phyloP scores from a whole-genome alignment of 2,888 invertebrate genomes.

The Trissolcus brochymenae region DNA sequence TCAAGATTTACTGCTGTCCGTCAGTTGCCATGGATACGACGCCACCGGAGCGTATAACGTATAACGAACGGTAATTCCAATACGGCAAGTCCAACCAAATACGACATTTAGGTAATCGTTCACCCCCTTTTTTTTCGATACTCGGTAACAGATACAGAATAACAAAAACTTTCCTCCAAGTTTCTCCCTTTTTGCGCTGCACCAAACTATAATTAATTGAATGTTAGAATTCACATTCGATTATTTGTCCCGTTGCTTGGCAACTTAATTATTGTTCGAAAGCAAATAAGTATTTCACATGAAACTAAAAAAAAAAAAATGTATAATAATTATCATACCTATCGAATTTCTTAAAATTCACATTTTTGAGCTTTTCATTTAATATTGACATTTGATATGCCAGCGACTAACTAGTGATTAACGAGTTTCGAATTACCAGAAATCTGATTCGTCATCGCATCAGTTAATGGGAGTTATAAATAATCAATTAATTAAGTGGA shows the following conservation, averaged over 20 bases:
- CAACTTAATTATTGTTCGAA: neutral
- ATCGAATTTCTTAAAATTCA: neutral
- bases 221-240: no score
- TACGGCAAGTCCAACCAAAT: slow-evolving; percentile 52
- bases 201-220: no score
- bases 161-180: slow-evolving; percentile 14
- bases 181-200: neutral
- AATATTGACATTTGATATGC: no score
- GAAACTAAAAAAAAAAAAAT: neutral
- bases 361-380: no score
- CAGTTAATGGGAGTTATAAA: no score
- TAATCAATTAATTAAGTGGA: no score
- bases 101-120: slow-evolving; percentile 32
- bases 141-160: slow-evolving; percentile 44
- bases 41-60: slow-evolving; percentile 50
- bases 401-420: no score
- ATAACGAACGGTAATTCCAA: slow-evolving; percentile 56
- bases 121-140: slow-evolving; percentile 28
- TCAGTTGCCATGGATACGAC: slow-evolving; percentile 58
- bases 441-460: no score
- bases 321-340: neutral
- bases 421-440: no score
- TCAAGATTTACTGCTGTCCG: slow-evolving; percentile 62
- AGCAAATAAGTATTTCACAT: no score
- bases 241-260: neutral